phyloP scores from a whole-genome alignment of 1,140 invertebrate genomes.

The Ptiloglossa arizonensis region DNA sequence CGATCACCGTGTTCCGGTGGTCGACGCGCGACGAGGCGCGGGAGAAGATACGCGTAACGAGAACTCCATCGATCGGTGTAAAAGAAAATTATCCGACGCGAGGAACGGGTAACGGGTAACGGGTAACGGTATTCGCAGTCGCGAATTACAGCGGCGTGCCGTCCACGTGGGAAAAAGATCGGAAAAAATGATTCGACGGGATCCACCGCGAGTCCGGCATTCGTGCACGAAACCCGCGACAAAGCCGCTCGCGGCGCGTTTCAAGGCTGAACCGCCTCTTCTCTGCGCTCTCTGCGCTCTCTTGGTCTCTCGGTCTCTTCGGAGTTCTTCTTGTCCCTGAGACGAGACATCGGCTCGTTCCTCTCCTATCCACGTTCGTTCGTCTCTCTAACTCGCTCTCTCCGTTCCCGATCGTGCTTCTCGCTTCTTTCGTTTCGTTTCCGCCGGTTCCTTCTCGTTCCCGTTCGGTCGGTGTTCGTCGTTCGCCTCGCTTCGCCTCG shows the following conservation, averaged over 20 bases:
- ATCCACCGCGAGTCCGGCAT: slow-evolving; percentile 38
- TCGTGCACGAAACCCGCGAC: slow-evolving; percentile 53
- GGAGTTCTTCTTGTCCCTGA: not conserved
- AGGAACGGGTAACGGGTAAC: not conserved
- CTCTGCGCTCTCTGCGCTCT: slow-evolving; percentile 27
- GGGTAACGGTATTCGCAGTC: slow-evolving; percentile 20
- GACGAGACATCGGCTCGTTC: not conserved
- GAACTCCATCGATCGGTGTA: too few species aligned
- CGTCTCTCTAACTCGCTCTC: not conserved
- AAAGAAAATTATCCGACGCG: too few species aligned
- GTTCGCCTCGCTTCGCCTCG: too few species aligned
- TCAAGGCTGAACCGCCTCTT: slow-evolving; percentile 60
- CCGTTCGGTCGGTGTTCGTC: slow-evolving; percentile 15
- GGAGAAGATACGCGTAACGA: too few species aligned
- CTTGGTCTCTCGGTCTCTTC: too few species aligned
- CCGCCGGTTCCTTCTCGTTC: not conserved
- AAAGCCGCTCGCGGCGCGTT: slow-evolving; percentile 47
- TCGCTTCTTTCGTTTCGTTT: slow-evolving; percentile 3
- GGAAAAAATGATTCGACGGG: slow-evolving; percentile 48
- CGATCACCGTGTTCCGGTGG: too few species aligned
- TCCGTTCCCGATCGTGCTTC: not conserved
- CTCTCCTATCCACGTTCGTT: not conserved
- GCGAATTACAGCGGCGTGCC: slow-evolving; percentile 1
- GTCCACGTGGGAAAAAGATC: slow-evolving; percentile 33
- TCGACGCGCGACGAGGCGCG: too few species aligned